Evolutionary conservation across 2,797 vertebrate genomes (phyloP).

Genomic region (Sciurus carolinensis): DNA sequence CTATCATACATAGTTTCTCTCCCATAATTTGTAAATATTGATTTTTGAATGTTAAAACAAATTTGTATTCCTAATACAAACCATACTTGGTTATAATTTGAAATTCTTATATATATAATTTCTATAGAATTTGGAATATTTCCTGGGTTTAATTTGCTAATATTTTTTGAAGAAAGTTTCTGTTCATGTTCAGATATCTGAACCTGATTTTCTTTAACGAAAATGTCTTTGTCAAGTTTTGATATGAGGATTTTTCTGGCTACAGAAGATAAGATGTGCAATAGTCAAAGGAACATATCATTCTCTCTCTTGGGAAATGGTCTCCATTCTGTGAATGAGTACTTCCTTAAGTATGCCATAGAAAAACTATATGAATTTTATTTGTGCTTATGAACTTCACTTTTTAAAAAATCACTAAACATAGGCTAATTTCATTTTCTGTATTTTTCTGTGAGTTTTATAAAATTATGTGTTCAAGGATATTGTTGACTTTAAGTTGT

Average conservation of each 20-base stretch:
- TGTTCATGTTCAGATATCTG: not conserved
- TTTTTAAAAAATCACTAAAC: conserved; percentile 5
- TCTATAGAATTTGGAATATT: not conserved
- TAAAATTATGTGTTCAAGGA: conserved; percentile 13
- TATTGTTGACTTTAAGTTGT: conserved; percentile 23
- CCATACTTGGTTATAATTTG: not conserved
- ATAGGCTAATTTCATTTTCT: conserved; percentile 31
- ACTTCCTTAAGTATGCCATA: not conserved
- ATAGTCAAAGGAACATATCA: not conserved
- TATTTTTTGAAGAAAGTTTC: not conserved
- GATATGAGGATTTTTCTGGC: conserved; percentile 5
- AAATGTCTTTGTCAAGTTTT: conserved; percentile 37
- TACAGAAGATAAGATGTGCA: conserved; percentile 36
- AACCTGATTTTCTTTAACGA: conserved; percentile 20
- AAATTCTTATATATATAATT: no score
- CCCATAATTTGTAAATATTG: not conserved
- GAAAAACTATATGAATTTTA: not conserved
- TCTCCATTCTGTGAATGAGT: not conserved
- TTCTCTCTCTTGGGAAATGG: not conserved
- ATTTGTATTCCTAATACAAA: conserved; percentile 7
- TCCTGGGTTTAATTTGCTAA: not conserved
- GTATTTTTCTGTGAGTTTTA: not conserved
- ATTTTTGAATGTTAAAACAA: conserved; percentile 15
- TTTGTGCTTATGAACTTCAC: not conserved
- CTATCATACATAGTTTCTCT: not conserved